These are phyloP conservation scores for Acleris literana DNA, from an alignment of 2,888 invertebrate species.

Conservation along the genomic window DNA sequence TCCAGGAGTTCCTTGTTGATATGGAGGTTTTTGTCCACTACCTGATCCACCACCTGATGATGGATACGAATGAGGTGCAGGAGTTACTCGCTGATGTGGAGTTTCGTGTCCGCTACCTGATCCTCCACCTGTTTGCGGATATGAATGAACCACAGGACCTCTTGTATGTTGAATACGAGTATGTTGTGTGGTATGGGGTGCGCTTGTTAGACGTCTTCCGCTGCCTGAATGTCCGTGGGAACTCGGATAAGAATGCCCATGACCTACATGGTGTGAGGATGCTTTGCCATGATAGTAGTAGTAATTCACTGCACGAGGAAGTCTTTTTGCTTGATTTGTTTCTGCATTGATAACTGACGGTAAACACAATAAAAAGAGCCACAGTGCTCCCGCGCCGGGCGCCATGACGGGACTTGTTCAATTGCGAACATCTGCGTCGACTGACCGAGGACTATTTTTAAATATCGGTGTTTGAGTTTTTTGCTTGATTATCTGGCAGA, in stretches of 20 bases:
- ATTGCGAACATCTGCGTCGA: constrained; percentile 1
- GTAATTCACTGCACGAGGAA: too few species aligned
- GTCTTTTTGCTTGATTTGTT: constrained; percentile 7
- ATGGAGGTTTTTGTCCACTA: neutral
- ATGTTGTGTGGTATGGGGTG: neutral
- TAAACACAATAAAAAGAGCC: constrained; percentile 16
- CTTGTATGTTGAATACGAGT: too few species aligned
- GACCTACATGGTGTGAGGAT: neutral
- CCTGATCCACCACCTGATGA: neutral
- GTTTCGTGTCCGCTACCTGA: neutral
- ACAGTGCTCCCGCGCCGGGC: constrained; percentile 7
- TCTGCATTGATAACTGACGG: constrained; percentile 15
- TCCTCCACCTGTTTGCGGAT: neutral
- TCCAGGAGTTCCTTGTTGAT: too few species aligned
- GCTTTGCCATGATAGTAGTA: neutral
- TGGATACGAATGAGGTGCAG: neutral
- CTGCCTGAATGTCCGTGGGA: neutral
- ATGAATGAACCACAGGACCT: neutral
- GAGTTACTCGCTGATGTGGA: neutral
- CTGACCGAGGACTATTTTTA: constrained; percentile 27
- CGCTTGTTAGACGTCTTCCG: constrained; percentile 1
- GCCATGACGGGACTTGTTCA: constrained; percentile 20
- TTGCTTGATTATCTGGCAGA: too few species aligned
- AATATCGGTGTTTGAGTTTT: neutral
- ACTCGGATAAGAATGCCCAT: constrained; percentile 7